Conservation (phyloP, 2,888 invertebrate species). For the Scaptomyza parva region DNA sequence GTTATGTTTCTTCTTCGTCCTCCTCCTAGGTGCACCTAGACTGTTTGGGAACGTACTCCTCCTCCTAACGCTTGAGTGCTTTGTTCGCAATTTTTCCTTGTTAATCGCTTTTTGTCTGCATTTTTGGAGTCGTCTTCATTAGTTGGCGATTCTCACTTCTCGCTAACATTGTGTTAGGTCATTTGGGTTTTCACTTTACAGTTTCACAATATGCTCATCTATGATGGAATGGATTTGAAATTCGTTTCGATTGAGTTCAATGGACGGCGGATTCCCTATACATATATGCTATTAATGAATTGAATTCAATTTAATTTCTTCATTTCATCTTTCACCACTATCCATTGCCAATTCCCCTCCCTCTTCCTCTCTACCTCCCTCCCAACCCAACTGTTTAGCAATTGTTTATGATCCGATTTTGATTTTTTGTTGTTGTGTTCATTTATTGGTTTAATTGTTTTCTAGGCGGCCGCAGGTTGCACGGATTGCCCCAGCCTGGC, state of each 20-base stretch:
- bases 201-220: conserved; percentile 25
- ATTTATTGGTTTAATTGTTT: conserved; percentile 67
- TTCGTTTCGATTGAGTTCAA: conserved; percentile 6
- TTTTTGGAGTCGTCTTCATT: conserved; percentile 39
- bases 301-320: neutral
- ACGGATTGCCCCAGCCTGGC: conserved; percentile 32
- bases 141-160: conserved; percentile 29
- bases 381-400: conserved; percentile 5
- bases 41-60: neutral
- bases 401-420: conserved; percentile 63
- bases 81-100: conserved; percentile 11
- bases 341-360: neutral
- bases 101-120: conserved; percentile 38
- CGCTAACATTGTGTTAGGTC: conserved; percentile 47
- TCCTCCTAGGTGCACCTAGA: conserved; percentile 14
- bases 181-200: conserved; percentile 13
- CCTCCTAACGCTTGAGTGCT: conserved; percentile 12
- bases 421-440: conserved; percentile 4
- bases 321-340: neutral
- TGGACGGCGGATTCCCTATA: neutral
- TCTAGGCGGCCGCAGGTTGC: conserved; percentile 47
- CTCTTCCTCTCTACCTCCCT: no score
- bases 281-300: neutral
- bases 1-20: conserved; percentile 8
- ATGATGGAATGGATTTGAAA: neutral